These are phyloP conservation scores for Achroia grisella DNA, from an alignment of 1,140 invertebrate genomes.

Conservation along the genomic window DNA sequence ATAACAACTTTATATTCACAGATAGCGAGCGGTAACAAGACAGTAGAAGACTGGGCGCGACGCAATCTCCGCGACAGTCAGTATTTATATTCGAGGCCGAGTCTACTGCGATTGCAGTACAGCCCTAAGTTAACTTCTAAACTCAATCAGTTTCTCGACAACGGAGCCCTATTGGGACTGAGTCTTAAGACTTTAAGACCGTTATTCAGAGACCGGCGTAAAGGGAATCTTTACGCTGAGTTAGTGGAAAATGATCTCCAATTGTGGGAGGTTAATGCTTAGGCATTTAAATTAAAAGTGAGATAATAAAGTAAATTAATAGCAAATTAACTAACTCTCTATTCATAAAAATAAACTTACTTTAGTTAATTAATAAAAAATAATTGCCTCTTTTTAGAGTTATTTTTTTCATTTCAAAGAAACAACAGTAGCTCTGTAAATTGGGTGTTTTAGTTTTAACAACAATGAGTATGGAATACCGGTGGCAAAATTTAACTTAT, in stretches of 20 bases:
- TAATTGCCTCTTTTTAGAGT: too few relatives aligned
- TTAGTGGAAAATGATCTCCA: constrained; percentile 90
- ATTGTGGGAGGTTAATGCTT: constrained; percentile 89
- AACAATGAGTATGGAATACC: too few relatives aligned
- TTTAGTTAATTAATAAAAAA: too few relatives aligned
- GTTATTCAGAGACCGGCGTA: constrained; percentile 80
- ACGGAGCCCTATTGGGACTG: constrained; percentile 85
- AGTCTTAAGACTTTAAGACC: constrained; percentile 82
- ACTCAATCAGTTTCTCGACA: constrained; percentile 81
- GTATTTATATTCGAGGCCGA: constrained; percentile 85
- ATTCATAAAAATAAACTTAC: too few relatives aligned
- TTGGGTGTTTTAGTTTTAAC: too few relatives aligned
- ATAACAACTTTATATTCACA: constrained; percentile 11
- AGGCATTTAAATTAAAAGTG: constrained; percentile 24
- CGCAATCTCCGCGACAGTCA: constrained; percentile 82
- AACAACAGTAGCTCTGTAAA: too few relatives aligned
- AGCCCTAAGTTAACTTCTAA: constrained; percentile 80
- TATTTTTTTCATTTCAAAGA: too few relatives aligned
- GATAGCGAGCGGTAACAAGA: constrained; percentile 85
- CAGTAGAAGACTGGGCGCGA: constrained; percentile 83
- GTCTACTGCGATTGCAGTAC: constrained; percentile 84
- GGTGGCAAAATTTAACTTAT: too few relatives aligned
- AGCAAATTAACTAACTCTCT: too few relatives aligned
- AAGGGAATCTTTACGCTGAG: constrained; percentile 83
- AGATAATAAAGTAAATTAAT: background rate